phyloP scores from a whole-genome alignment of 1,140 invertebrate genomes.

The Sarcophaga bullata region DNA sequence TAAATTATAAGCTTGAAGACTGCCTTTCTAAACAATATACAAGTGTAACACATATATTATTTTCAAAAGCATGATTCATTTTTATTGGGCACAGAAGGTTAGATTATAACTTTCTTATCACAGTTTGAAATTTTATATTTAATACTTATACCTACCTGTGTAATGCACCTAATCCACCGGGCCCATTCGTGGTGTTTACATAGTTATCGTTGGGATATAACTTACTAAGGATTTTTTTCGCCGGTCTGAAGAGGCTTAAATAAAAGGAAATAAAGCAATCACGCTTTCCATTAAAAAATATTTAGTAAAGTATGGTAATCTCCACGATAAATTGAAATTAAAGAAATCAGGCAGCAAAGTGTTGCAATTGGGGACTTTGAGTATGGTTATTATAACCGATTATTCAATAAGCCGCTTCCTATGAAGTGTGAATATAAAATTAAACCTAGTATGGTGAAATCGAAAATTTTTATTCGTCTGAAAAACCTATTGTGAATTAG shows the following conservation, averaged over 20 bases:
- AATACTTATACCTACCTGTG: constrained; percentile 68
- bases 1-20: constrained; percentile 79
- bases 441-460: too few species aligned
- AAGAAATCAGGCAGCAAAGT: too few species aligned
- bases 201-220: constrained; percentile 76
- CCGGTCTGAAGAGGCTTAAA: constrained; percentile 76
- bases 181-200: constrained; percentile 71
- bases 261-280: background rate
- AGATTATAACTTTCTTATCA: too few species aligned
- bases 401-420: too few species aligned
- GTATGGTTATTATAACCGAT: too few species aligned
- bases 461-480: too few species aligned
- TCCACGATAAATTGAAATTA: too few species aligned
- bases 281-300: background rate
- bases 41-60: background rate
- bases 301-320: too few species aligned
- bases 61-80: background rate
- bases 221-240: constrained; percentile 74
- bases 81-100: background rate
- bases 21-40: constrained; percentile 73
- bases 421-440: too few species aligned
- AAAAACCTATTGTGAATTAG: too few species aligned
- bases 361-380: too few species aligned
- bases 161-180: constrained; percentile 74
- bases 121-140: background rate